Evolutionary conservation across 2,888 invertebrate species (phyloP), one percentile per base, ranked within the genome.

Genomic region (Allacma fusca): DNA sequence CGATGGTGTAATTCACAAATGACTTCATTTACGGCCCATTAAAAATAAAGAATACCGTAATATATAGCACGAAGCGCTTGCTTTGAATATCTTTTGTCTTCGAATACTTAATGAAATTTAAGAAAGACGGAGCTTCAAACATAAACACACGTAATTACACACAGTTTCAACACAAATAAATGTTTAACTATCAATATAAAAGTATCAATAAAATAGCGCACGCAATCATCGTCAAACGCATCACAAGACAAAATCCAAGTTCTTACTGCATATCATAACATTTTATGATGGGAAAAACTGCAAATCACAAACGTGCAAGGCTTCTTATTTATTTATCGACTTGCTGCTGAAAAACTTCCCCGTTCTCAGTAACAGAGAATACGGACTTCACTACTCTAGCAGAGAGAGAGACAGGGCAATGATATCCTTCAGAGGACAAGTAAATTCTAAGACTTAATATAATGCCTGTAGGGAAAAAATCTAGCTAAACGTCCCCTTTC

Each of bases 141-240:
- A 50, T n/a, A 50, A 50, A n/a, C 4, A 50, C 19, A 12, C 50
- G 50, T 50, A 50, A 50, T 50, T 50, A 50, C 50, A 50, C 16
- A 5, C 1, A 50, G 19, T 50, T 50, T 50, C 19, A 50, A 50
- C 50, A 50, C 50, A 50, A 50, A 50, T 50, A 50, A 50, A 50
- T 50, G 50, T 16, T 50, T 50, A 50, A 50, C 50, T 50, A 50
- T 50, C 50, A 50, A 50, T 50, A 50, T 50, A 50, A 50, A 50
- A 50, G 50, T 16, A 50, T 50, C 50, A 50, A 50, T 50, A 34
- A 50, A 50, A 50, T 50, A 16, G 50, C n/a, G 50, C 19, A 50
- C 50, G 19, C 19, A 50, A 5, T 5, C 5, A 12, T 50, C 16
- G 50, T 50, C 40, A 40, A 40, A n/a, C 4, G 50, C 50, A 16